Percentiles rank a stretch among this genome's conserved stretches.
Conservation (phyloP, 1,140 invertebrate species). For the Steinernema khuongi region DNA sequence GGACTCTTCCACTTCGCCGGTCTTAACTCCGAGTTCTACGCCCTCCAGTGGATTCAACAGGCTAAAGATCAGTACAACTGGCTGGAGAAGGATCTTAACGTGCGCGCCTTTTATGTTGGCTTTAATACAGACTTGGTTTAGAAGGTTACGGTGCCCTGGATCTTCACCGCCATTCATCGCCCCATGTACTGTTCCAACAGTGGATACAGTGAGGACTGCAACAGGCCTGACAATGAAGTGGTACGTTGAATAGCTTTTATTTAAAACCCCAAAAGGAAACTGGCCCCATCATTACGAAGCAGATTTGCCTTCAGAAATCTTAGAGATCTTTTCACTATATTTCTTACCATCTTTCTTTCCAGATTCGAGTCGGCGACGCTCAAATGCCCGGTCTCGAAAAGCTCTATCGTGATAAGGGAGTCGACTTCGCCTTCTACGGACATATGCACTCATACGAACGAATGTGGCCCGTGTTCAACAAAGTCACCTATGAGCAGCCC, state of each 20-base stretch:
- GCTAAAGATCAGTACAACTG: background rate
- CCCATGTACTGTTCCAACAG: background rate
- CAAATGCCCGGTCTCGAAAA: background rate
- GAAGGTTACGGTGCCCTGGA: background rate
- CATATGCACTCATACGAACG: conserved; percentile 5
- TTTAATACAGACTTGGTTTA: background rate
- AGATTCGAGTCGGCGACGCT: background rate
- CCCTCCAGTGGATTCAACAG: background rate
- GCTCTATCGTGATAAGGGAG: background rate
- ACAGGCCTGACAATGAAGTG: background rate
- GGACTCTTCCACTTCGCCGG: background rate
- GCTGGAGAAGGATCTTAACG: background rate
- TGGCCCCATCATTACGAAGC: no score
- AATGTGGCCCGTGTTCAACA: background rate
- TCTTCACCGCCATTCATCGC: background rate
- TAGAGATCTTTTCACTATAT: background rate
- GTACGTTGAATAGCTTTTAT: no score
- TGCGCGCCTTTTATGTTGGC: background rate
- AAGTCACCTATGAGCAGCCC: background rate
- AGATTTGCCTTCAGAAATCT: background rate
- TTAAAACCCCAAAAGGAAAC: no score
- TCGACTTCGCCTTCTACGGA: background rate
- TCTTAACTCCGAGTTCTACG: background rate
- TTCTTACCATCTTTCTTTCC: background rate
- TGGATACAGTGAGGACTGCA: background rate